Percentiles rank a stretch among this genome's conserved stretches.
Conservation (phyloP, 2,113 vertebrate genomes). For the Tachuris rubrigastra region DNA sequence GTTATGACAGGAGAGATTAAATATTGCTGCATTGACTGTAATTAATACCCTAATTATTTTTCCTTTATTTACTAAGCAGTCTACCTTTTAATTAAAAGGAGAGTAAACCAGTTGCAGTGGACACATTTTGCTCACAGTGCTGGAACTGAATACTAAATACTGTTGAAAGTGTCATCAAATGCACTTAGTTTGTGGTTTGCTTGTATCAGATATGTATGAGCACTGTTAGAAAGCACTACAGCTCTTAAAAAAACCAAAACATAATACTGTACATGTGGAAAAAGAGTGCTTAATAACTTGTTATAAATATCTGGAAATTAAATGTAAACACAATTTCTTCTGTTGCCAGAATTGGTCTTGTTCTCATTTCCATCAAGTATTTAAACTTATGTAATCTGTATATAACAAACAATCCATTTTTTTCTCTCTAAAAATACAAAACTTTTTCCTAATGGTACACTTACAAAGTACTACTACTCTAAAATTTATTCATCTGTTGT, state of each 20-base stretch:
- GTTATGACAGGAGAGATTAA: not conserved
- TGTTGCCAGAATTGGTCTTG: not conserved
- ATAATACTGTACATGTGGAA: not conserved
- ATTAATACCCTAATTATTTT: slow-evolving; percentile 42
- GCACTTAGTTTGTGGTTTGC: not conserved
- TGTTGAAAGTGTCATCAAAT: not conserved
- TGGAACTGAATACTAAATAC: not conserved
- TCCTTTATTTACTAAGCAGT: not conserved
- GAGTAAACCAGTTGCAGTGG: not conserved
- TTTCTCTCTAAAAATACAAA: not conserved
- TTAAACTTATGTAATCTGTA: not conserved
- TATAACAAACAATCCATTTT: not conserved
- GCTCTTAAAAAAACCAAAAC: no score
- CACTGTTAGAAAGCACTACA: not conserved
- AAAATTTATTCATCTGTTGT: not conserved
- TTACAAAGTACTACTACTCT: not conserved
- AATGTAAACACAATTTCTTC: not conserved
- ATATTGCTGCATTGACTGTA: not conserved
- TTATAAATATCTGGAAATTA: not conserved
- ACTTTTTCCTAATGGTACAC: not conserved
- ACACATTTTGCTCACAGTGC: not conserved
- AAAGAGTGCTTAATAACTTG: not conserved
- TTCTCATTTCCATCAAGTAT: not conserved
- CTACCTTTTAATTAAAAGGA: slow-evolving; percentile 3
- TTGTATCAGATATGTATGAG: not conserved